Evolutionary conservation across 2,113 vertebrate genomes (phyloP), one percentile per base, ranked within the genome.

Genomic region (Cygnus atratus): DNA sequence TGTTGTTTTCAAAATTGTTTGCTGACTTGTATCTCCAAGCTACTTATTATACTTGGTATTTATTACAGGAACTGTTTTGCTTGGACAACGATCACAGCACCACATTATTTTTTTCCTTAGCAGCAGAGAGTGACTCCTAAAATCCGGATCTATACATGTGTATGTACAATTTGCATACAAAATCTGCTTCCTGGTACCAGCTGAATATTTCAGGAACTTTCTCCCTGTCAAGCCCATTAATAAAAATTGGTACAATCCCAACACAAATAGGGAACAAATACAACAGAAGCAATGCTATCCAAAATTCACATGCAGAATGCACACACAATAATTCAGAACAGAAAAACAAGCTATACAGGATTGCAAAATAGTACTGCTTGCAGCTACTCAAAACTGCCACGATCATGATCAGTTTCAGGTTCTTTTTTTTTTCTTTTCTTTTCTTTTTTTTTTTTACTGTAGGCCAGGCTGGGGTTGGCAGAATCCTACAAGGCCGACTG

Each of bases 11-110:
- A 54, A 63, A 66, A n/a, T n/a, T 5, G 2, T 33, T 61, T 78
- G 82, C 59, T 92, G 84, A 95, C 81, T 96, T 87, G 16, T 7
- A 28, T 28, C 48, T 68, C 83, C 55, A 3, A 2, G 75, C 85
- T 82, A 6, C 71, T 85, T 9, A 2, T 3, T 43, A 59, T 12
- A 37, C 67, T 43, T 9, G 29, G 44, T 41, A 25, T 52, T 91
- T 80, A 58, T 44, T 43, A 87, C 81, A 75, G 81, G 62, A 15
- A 66, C 39, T 37, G 62, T 44, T 68, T 76, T 48, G 29, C 78
- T 71, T 73, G 91, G 90, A 83, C 81, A 72, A 13, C 0, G 4
- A 95, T 29, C 78, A 85, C 9, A n/a, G 33, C 4, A 19, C 39
- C 50, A 7, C 43, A 20, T 24, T 57, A 12, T n/a, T 46, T 20